phyloP scores from a whole-genome alignment of 2,797 vertebrate genomes.

The Psittacula echo region DNA sequence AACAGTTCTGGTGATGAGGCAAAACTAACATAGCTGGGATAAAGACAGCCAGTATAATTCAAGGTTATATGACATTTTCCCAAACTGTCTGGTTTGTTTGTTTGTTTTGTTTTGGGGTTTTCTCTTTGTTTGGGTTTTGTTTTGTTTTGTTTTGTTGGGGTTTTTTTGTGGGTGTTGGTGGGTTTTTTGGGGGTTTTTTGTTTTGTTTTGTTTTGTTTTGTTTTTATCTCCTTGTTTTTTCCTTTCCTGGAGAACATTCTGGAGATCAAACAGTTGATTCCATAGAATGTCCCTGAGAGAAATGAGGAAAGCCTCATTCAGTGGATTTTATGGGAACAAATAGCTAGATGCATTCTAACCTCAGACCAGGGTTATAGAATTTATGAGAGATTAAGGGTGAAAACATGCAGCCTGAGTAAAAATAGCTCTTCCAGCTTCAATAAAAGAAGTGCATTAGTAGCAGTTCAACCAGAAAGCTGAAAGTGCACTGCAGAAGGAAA shows the following conservation, averaged over 20 bases:
- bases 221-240: neutral
- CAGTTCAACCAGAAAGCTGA: neutral
- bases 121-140: neutral
- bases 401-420: neutral
- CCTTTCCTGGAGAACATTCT: neutral
- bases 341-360: neutral
- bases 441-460: neutral
- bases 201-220: neutral
- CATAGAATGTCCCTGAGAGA: neutral
- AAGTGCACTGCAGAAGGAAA: neutral
- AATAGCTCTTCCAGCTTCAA: neutral
- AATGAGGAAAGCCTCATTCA: neutral
- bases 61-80: neutral
- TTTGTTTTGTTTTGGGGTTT: neutral
- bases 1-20: neutral
- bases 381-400: neutral
- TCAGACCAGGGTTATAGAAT: neutral
- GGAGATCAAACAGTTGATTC: neutral
- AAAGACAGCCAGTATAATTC: neutral
- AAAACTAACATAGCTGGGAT: neutral
- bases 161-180: too few relatives aligned
- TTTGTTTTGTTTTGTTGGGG: neutral
- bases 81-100: neutral
- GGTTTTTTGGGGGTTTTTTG: too few relatives aligned
- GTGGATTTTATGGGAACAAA: neutral